These are phyloP conservation scores for Anoplolepis gracilipes DNA, from an alignment of 1,140 invertebrate species.

Conservation along the genomic window DNA sequence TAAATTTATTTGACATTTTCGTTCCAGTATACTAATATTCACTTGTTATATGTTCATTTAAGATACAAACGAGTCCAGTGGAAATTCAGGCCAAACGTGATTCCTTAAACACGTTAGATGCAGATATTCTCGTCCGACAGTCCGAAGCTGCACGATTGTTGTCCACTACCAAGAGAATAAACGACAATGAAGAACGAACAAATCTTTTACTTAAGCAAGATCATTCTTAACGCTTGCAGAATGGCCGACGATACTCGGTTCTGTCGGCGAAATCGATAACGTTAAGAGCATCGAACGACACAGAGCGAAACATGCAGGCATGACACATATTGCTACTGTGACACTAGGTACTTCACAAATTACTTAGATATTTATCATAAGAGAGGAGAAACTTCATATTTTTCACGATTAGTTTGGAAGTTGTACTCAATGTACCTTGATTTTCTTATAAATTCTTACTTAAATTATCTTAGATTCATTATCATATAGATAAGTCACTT, in stretches of 20 bases:
- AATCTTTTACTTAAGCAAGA: constrained; percentile 80
- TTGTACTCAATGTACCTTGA: constrained; percentile 32
- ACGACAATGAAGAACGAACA: constrained; percentile 77
- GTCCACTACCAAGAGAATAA: constrained; percentile 68
- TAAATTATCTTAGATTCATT: constrained; percentile 5
- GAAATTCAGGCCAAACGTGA: constrained; percentile 72
- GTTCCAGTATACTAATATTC: not conserved
- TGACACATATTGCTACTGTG: constrained; percentile 77
- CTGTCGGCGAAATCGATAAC: constrained; percentile 58
- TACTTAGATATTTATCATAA: constrained; percentile 69
- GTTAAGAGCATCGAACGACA: constrained; percentile 68
- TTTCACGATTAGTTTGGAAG: constrained; percentile 50
- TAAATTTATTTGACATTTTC: not conserved
- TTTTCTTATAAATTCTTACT: not conserved
- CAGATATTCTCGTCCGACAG: constrained; percentile 74
- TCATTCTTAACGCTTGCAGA: constrained; percentile 81
- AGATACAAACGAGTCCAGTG: constrained; percentile 66
- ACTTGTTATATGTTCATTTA: constrained; percentile 4
- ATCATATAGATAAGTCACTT: not conserved
- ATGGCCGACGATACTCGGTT: constrained; percentile 72
- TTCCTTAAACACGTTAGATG: constrained; percentile 54
- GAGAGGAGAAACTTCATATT: constrained; percentile 48
- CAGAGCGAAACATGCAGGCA: constrained; percentile 73
- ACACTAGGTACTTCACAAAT: constrained; percentile 81
- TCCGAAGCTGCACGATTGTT: constrained; percentile 70